Evolutionary conservation across 2,888 invertebrate genomes (phyloP).

Genomic region (Sisyra terminalis): DNA sequence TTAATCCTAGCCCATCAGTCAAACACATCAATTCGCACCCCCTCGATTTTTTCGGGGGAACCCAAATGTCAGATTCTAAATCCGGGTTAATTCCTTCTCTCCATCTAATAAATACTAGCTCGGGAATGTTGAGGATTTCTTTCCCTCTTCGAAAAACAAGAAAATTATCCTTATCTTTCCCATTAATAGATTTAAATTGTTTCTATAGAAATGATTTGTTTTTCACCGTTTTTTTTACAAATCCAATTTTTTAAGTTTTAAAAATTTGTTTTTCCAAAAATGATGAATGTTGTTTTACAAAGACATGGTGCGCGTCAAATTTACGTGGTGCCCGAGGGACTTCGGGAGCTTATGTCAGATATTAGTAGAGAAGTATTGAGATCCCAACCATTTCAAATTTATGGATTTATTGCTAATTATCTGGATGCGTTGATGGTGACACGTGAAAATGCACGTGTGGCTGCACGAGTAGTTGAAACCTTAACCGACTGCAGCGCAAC

Average conservation of each 20-base stretch:
- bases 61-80: too few species aligned
- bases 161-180: too few species aligned
- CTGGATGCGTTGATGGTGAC: constrained; percentile 45
- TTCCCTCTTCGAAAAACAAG: too few species aligned
- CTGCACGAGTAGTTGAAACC: constrained; percentile 22
- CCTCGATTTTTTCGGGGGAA: too few species aligned
- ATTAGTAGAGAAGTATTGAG: constrained; percentile 59
- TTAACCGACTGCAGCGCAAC: constrained; percentile 22
- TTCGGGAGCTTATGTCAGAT: constrained; percentile 52
- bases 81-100: too few species aligned
- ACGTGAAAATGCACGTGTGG: constrained; percentile 36
- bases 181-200: too few species aligned
- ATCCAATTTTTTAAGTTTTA: too few species aligned
- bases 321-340: constrained; percentile 43
- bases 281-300: constrained; percentile 22
- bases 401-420: constrained; percentile 52
- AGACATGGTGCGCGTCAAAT: constrained; percentile 30
- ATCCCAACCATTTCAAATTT: constrained; percentile 43
- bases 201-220: too few species aligned
- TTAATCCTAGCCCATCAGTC: constrained; percentile 17
- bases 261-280: background rate
- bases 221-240: too few species aligned
- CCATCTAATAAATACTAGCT: too few species aligned
- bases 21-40: constrained; percentile 16
- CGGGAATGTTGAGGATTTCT: too few species aligned